Evolutionary conservation across 2,113 vertebrate genomes (phyloP), one percentile per base, ranked within the genome.

Genomic region (Salvelinus alpinus): DNA sequence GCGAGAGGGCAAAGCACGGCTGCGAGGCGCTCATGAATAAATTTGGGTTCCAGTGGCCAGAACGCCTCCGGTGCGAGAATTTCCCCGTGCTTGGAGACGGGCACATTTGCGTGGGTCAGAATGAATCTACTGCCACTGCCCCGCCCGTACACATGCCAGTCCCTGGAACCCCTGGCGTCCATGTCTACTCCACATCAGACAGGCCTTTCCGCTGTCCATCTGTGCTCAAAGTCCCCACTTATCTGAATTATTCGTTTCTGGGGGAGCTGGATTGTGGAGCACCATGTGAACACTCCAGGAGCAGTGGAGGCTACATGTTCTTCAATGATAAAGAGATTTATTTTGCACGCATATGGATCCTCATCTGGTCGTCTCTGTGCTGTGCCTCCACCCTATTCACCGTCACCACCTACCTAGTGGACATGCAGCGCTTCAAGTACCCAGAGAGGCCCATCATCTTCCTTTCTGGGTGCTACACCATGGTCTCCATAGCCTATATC

Each of bases 11-110:
- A 0, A 95, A 97, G 77, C 97, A 97, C 71, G 97, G 97, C 81
- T 99, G 97, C 12, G 97, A 99, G 84, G 97, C 96, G n/a, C 96
- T 98, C 70, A 99, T 99, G 97, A 98, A 99, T 89, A 98, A 99
- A 78, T 99, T 99, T 0, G 97, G 97, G 3, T 99, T 99, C 78
- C 97, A 99, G 73, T 99, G 97, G 97, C 97, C 97, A 0, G 97
- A 99, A 74, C 92, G 96, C 1, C 84, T 99, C 24, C 94, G 96
- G 4, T 99, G 97, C 3, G 97, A 98, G 85, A 95, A 98, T 84
- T 99, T 99, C 83, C 97, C 97, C 1, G 96, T 97, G 64, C 93
- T 96, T 4, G 97, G 97, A 0, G 93, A 96, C 0, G 97, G 96
- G 71, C 95, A 96, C 77, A 96, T 99, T 86, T 99, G 97, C 9